Evolutionary conservation across 2,797 vertebrate genomes (phyloP).

Genomic region (Sebastes wilsoni): DNA sequence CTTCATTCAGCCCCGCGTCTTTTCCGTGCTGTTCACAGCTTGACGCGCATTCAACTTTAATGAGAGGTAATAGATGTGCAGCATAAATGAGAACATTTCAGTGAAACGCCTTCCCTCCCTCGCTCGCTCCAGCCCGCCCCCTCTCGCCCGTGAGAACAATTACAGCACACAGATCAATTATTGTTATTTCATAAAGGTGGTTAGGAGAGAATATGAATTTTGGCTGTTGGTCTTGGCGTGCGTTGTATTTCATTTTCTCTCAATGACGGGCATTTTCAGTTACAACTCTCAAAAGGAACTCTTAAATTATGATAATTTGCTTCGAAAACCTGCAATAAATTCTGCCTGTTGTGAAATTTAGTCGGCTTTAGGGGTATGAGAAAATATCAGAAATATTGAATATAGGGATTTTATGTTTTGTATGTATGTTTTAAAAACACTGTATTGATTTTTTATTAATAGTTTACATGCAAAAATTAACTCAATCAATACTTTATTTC

Average conservation of each 20-base stretch:
- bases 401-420: too few species aligned
- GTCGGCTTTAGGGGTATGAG: background rate
- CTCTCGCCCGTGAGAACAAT: slow-evolving; percentile 45
- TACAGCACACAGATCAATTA: slow-evolving; percentile 57
- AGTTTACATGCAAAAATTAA: too few species aligned
- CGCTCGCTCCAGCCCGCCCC: slow-evolving; percentile 15
- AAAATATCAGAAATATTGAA: too few species aligned
- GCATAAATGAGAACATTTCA: slow-evolving; percentile 60
- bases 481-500: too few species aligned
- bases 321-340: slow-evolving; percentile 27
- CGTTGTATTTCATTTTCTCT: slow-evolving; percentile 34
- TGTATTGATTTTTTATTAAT: too few species aligned
- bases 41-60: slow-evolving; percentile 58
- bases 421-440: too few species aligned
- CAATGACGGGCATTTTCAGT: slow-evolving; percentile 32
- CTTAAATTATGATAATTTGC: slow-evolving; percentile 39
- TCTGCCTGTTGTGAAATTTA: slow-evolving; percentile 3
- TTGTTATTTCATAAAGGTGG: slow-evolving; percentile 52
- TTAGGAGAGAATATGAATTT: slow-evolving; percentile 52
- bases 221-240: slow-evolving; percentile 15
- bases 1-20: slow-evolving; percentile 41
- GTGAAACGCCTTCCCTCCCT: background rate
- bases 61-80: slow-evolving; percentile 61
- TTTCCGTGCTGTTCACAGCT: slow-evolving; percentile 43
- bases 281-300: slow-evolving; percentile 37